phyloP scores from a whole-genome alignment of 2,888 invertebrate genomes.

The Xanthorhoe designata region DNA sequence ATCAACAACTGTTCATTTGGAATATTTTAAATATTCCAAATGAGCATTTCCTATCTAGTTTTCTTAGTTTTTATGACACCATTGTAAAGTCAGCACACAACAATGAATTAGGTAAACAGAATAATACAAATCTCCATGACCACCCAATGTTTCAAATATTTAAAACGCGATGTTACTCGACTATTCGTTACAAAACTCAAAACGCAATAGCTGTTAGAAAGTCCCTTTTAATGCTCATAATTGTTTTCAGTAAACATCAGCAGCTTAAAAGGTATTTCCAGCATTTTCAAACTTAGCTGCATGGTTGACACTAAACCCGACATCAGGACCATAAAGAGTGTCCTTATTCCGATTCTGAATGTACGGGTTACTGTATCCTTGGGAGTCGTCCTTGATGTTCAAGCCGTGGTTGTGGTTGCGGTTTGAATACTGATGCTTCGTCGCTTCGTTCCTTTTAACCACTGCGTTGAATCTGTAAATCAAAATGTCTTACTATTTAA shows the following conservation, averaged over 20 bases:
- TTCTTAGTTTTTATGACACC: too few relatives aligned
- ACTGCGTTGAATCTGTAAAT: slow-evolving; percentile 73
- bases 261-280: slow-evolving; percentile 12
- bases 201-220: too few relatives aligned
- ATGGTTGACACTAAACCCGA: slow-evolving; percentile 64
- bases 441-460: slow-evolving; percentile 64
- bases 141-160: too few relatives aligned
- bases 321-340: slow-evolving; percentile 52
- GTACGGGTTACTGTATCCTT: slow-evolving; percentile 29
- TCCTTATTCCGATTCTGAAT: slow-evolving; percentile 38
- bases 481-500: neutral
- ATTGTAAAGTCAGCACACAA: too few relatives aligned
- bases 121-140: too few relatives aligned
- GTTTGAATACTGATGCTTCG: slow-evolving; percentile 55
- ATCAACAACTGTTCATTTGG: too few relatives aligned
- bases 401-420: slow-evolving; percentile 46
- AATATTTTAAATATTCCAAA: too few relatives aligned
- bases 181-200: too few relatives aligned
- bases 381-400: slow-evolving; percentile 41
- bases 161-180: too few relatives aligned
- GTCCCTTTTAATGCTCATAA: neutral
- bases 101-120: too few relatives aligned
- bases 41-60: too few relatives aligned
- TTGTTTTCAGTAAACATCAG: neutral
- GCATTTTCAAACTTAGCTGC: slow-evolving; percentile 40